These are phyloP conservation scores for Fregata magnificens DNA, from an alignment of 2,113 vertebrate species.

Conservation along the genomic window DNA sequence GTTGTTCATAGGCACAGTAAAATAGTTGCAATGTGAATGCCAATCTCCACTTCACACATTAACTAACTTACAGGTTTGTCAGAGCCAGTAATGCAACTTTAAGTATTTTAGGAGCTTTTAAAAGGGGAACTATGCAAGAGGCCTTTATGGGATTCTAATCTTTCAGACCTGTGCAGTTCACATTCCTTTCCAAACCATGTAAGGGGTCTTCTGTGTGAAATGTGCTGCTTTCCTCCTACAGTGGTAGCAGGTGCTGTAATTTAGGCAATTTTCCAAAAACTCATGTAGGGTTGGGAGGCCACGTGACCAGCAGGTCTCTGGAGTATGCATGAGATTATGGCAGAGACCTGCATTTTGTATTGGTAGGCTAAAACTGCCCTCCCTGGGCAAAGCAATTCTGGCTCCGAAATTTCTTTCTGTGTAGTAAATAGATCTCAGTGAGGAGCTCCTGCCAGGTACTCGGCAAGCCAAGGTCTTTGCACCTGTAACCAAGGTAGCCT, in stretches of 20 bases:
- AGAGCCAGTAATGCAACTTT: background rate
- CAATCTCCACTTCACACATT: background rate
- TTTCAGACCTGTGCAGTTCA: background rate
- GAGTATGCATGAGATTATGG: background rate
- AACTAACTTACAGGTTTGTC: background rate
- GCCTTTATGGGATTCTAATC: background rate
- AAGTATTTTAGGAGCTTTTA: slow-evolving; percentile 33
- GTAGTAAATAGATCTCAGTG: background rate
- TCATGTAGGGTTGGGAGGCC: background rate
- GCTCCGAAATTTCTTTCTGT: background rate
- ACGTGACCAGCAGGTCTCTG: background rate
- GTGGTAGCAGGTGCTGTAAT: background rate
- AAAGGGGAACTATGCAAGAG: background rate
- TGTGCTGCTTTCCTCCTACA: background rate
- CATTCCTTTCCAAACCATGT: background rate
- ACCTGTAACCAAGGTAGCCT: background rate
- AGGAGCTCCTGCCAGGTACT: background rate
- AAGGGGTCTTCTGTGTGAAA: background rate
- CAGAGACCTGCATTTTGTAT: background rate
- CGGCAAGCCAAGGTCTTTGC: background rate
- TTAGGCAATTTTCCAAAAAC: background rate
- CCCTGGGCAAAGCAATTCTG: background rate
- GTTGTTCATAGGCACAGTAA: background rate
- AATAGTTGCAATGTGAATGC: background rate
- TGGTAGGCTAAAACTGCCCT: background rate